Base-by-base conservation (phyloP, 2,888 invertebrate species). In the Julus scanicus region DNA sequence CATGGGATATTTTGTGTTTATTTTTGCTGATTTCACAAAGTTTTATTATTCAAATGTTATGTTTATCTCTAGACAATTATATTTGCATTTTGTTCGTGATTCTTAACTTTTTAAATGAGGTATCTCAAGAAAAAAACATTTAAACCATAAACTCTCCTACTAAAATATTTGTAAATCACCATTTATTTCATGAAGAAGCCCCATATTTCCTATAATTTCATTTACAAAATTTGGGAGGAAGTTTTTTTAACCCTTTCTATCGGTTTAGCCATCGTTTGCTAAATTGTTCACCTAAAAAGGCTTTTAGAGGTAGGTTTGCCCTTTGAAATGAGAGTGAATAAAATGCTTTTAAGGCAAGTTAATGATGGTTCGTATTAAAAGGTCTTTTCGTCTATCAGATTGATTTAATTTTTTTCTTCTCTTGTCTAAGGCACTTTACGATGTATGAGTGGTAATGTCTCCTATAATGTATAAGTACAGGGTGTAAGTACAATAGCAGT, bases 361-460 rank as follows among this genome's bases (percentile, higher is more conserved):
- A 71, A 71, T 71, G 63, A 71, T 71, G 63, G 63, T 20, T 71
- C 63, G 63, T 20, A 71, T 71, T 71, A 71, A 71, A 29, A 71
- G 63, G 63, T 71, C 63, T 71, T 71, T 20, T 71, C 63, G 63
- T 71, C 63, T 71, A 71, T 71, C 63, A 71, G 63, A 71, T 71
- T 71, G 63, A 71, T 71, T 71, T 71, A 29, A 71, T 71, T 71
- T 71, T 71, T 71, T 71, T 20, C 20, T 20, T 71, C 63, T 1
- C 20, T 71, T 71, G 63, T 71, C 2, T 20, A 20, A 20, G 20
- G 63, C 20, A 71, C 63, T 71, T 71, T 71, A 20, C 20, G 20
- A 20, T 71, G 20, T 29, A 71, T 44, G 44, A 44, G 44, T 44
- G 44, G 6, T 71, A 71, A 71, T 63, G 63, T 20, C 63, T 63